A percentile compares a stretch with the other conserved stretches of the same genome.
Conservation (phyloP, 1,140 invertebrate species). For the Drosophila takahashii region DNA sequence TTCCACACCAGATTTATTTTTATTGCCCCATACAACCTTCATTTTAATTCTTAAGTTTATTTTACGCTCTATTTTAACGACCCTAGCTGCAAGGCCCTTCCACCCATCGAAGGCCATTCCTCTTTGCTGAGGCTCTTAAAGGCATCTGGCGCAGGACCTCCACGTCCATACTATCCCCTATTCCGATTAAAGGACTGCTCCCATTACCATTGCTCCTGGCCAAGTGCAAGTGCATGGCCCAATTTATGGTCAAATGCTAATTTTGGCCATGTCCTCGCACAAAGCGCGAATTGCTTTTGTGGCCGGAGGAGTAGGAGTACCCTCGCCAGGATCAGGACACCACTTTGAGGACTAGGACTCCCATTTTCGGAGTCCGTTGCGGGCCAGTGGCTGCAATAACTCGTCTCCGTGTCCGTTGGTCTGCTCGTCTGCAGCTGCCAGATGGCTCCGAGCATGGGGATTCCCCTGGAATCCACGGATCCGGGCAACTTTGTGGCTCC, state of each 20-base stretch:
- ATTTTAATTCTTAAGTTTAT: background rate
- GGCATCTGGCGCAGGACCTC: constrained; percentile 30
- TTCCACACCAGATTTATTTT: constrained; percentile 5
- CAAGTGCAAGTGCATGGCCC: constrained; percentile 59
- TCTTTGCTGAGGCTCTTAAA: constrained; percentile 16
- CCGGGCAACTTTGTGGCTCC: constrained; percentile 53
- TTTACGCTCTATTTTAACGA: background rate
- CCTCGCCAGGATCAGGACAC: constrained; percentile 4
- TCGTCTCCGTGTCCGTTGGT: constrained; percentile 55
- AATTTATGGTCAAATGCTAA: constrained; percentile 76
- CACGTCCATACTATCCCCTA: background rate
- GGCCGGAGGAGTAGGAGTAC: constrained; percentile 3
- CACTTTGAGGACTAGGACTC: constrained; percentile 34
- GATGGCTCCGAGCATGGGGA: constrained; percentile 22
- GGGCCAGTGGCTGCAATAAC: constrained; percentile 63
- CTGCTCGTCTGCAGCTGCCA: constrained; percentile 49
- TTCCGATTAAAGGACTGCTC: constrained; percentile 6
- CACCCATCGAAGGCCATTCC: constrained; percentile 7
- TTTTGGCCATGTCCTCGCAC: constrained; percentile 66
- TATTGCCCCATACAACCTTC: background rate
- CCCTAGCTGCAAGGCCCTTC: background rate
- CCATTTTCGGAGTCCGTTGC: constrained; percentile 25
- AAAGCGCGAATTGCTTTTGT: constrained; percentile 65
- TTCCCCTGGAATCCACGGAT: constrained; percentile 1
- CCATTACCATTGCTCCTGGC: constrained; percentile 24